Percentiles rank a stretch among this genome's conserved stretches.
Evolutionary conservation across 2,113 vertebrate species (phyloP).

Genomic region (Numida meleagris): DNA sequence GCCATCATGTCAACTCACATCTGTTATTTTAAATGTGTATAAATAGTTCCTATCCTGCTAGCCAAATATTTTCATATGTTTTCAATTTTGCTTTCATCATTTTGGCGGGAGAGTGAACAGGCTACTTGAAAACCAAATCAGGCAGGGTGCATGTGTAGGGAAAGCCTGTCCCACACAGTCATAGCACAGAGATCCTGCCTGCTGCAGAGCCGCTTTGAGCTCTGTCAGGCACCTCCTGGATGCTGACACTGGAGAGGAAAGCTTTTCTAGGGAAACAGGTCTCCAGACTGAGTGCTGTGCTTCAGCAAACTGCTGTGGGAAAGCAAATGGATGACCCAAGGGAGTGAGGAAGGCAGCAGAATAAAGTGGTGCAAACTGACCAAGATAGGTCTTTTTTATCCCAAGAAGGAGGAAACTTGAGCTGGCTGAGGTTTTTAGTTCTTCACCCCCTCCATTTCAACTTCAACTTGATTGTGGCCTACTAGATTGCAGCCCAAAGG

Average conservation of each 20-base stretch:
- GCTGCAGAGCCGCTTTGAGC: neutral
- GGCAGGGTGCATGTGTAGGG: neutral
- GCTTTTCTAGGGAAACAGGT: neutral
- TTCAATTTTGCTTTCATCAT: constrained; percentile 44
- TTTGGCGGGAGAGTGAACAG: constrained; percentile 1
- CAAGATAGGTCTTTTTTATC: neutral
- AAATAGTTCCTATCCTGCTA: constrained; percentile 19
- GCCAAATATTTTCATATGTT: constrained; percentile 42
- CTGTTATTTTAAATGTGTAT: constrained; percentile 27
- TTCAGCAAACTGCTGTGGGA: neutral
- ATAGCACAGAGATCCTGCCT: neutral
- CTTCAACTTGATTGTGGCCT: neutral
- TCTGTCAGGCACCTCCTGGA: neutral
- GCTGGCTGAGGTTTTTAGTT: neutral
- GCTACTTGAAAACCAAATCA: neutral
- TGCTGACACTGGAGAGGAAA: neutral
- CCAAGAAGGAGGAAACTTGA: neutral
- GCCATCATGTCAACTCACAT: neutral
- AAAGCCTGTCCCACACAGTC: neutral
- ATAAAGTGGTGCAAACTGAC: neutral
- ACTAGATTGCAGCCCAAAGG: accelerated
- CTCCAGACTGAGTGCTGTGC: neutral
- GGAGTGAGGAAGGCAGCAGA: neutral
- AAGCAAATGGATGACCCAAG: neutral
- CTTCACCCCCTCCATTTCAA: neutral